Evolutionary conservation across 2,888 invertebrate species (phyloP).

Genomic region (Deilephila elpenor): DNA sequence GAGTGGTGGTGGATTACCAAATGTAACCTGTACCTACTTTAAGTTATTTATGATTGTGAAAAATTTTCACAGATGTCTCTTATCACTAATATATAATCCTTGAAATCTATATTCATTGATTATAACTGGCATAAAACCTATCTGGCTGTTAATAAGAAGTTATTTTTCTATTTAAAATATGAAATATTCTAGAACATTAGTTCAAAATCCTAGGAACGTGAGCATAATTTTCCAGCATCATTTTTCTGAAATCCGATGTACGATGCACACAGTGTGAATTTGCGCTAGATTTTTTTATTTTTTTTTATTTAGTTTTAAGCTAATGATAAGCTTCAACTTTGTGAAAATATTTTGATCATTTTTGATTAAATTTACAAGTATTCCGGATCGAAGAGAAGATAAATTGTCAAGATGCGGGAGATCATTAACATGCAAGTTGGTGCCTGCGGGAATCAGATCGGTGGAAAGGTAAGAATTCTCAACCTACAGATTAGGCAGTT

Average conservation of each 20-base stretch:
- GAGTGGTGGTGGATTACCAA: not conserved
- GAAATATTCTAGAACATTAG: constrained; percentile 56
- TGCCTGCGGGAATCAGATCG: constrained; percentile 87
- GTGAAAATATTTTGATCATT: constrained; percentile 55
- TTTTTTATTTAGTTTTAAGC: constrained; percentile 77
- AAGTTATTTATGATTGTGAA: not conserved
- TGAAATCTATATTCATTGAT: not conserved
- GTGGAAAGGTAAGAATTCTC: constrained; percentile 79
- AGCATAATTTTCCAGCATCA: constrained; percentile 42
- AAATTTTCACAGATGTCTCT: constrained; percentile 20
- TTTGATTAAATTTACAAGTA: constrained; percentile 73
- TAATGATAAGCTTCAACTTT: constrained; percentile 75
- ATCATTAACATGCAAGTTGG: constrained; percentile 91
- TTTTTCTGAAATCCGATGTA: constrained; percentile 69
- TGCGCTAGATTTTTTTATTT: constrained; percentile 56
- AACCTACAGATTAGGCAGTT: not conserved
- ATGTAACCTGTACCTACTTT: not conserved
- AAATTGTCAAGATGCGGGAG: constrained; percentile 88
- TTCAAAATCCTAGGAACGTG: constrained; percentile 47
- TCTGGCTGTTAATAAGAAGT: not conserved
- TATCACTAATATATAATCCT: not conserved
- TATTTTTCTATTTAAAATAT: constrained; percentile 34
- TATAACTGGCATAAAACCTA: constrained; percentile 11
- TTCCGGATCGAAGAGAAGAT: constrained; percentile 45
- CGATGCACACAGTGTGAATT: constrained; percentile 71